A percentile compares a stretch with the other conserved stretches of the same genome.
These are phyloP conservation scores for Uropetala carovei DNA, from an alignment of 2,888 invertebrate species.

Conservation along the genomic window DNA sequence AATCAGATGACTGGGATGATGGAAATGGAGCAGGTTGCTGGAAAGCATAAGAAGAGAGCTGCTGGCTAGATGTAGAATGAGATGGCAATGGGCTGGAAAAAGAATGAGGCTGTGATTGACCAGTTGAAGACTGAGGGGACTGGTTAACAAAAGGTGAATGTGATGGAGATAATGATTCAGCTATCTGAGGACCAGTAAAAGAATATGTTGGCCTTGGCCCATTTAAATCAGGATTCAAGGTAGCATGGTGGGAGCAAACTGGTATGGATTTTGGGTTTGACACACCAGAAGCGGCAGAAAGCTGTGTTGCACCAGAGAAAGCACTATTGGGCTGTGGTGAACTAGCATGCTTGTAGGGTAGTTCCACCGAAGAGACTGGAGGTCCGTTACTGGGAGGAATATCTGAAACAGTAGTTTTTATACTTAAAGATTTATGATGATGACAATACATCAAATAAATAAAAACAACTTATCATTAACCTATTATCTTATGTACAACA, in stretches of 20 bases:
- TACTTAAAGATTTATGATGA: too few species aligned
- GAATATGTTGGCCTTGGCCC: neutral
- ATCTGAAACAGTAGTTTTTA: neutral
- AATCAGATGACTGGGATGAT: neutral
- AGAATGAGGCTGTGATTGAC: neutral
- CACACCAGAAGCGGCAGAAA: neutral
- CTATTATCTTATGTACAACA: too few species aligned
- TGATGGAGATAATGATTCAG: neutral
- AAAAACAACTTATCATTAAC: too few species aligned
- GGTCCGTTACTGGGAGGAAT: neutral
- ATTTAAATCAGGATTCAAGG: neutral
- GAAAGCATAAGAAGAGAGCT: neutral
- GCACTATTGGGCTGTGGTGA: slow-evolving; percentile 24
- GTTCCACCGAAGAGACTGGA: neutral
- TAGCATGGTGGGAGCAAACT: neutral
- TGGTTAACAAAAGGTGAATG: neutral
- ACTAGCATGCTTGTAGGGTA: neutral
- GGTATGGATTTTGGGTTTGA: neutral
- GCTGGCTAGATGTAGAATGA: neutral
- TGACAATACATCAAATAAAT: too few species aligned
- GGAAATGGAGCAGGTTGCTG: neutral
- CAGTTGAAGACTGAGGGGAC: neutral
- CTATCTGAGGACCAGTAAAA: neutral
- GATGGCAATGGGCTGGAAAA: neutral
- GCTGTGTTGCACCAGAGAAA: neutral